Evolutionary conservation across 2,797 vertebrate genomes (phyloP), one percentile per base, ranked within the genome.

Genomic region (Acipenser oxyrinchus): DNA sequence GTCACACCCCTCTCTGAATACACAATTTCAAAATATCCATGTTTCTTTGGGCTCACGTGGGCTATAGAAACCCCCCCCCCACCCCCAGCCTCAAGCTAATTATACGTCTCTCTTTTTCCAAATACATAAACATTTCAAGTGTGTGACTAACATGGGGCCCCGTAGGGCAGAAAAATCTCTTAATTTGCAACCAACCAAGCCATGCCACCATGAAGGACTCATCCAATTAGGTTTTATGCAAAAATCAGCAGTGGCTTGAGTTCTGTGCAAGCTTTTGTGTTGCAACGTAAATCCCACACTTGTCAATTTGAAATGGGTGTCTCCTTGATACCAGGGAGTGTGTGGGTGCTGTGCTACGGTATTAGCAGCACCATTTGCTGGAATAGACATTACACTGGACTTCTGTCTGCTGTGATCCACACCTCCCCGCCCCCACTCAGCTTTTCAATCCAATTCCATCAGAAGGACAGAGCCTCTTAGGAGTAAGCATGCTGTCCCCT

Each of bases 371-470:
- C 23, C 23, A 37, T 37, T 37, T 37, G 23, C 23, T 37, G 23
- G 23, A 37, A 37, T 37, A 37, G 23, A 37, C 23, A 37, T 37
- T 37, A 37, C 23, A 37, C 23, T 37, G 23, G 23, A 37, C 2
- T 37, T 37, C 23, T 37, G 23, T 37, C 23, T 37, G 23, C 2
- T 4, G 23, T 4, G 23, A 37, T 37, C 23, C 23, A 37, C 23
- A 72, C 60, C 71, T 71, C 73, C 76, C 73, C 69, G n/a, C 57
- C 75, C 83, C 79, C 68, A 76, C 79, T 81, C 78, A 68, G 83
- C 72, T 76, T 81, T 82, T 81, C 79, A 64, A 76, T 79, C 81
- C 82, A 74, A 76, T 76, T 77, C 84, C 76, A 76, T 81, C 76
- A 63, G 73, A 73, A 18, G 15, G 15, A 18, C 15, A 18, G 15